Conservation (phyloP, 2,888 invertebrate species). For the Mallateleia sp. region DNA sequence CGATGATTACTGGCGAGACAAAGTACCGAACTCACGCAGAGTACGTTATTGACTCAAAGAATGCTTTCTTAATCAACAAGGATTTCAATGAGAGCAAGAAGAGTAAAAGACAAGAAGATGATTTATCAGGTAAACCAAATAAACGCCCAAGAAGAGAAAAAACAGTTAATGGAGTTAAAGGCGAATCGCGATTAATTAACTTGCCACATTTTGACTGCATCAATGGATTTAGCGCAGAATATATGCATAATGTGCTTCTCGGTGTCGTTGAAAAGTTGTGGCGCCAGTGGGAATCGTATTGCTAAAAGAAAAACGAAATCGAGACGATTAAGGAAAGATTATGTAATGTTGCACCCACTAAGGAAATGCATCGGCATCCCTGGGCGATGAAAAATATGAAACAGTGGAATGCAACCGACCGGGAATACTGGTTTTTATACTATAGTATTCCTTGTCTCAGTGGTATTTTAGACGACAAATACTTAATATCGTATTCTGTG, state of each 20-base stretch:
- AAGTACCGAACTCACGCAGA: conserved; percentile 40
- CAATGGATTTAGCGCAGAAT: conserved; percentile 63
- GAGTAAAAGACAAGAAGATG: conserved; percentile 25
- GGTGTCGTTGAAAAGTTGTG: conserved; percentile 54
- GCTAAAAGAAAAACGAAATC: no score
- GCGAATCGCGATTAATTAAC: no score
- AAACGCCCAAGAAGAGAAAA: no score
- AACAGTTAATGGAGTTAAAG: no score
- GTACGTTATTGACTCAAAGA: no score
- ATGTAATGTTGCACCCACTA: no score
- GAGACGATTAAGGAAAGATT: no score
- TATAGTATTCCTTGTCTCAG: conserved; percentile 66
- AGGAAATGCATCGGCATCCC: conserved; percentile 68
- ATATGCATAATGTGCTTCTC: conserved; percentile 67
- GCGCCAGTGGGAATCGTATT: conserved; percentile 52
- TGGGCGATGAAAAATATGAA: no score
- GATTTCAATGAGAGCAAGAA: conserved; percentile 35
- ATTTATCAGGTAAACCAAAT: no score
- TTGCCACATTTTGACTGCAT: conserved; percentile 62
- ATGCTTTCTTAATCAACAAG: no score
- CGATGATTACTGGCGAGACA: neutral
- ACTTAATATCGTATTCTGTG: no score
- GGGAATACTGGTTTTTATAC: conserved; percentile 69
- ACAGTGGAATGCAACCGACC: conserved; percentile 69
- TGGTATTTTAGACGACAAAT: no score